Percentiles rank a stretch among this genome's conserved stretches.
phyloP scores from a whole-genome alignment of 2,113 vertebrate species.

The Climacteris rufus region DNA sequence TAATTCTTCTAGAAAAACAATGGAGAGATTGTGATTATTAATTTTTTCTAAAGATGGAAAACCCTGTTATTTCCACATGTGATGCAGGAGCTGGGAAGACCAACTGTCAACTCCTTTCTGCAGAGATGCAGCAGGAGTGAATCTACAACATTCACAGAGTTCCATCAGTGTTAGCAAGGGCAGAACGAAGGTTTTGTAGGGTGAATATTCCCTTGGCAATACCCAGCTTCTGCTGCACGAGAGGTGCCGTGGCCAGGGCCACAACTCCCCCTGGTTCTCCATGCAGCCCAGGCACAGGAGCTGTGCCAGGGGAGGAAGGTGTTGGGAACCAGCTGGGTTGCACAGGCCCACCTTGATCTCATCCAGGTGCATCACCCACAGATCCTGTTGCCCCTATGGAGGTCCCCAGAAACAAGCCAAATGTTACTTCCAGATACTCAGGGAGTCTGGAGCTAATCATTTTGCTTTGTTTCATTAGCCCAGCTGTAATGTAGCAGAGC shows the following conservation, averaged over 20 bases:
- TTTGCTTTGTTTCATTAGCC: slow-evolving; percentile 72
- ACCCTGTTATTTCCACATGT: background rate
- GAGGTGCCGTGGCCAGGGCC: background rate
- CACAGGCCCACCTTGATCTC: background rate
- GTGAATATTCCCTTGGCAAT: background rate
- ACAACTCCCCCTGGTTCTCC: accelerated
- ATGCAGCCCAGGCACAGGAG: background rate
- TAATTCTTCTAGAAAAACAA: background rate
- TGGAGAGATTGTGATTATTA: background rate
- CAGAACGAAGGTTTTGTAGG: background rate
- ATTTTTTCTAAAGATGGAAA: background rate
- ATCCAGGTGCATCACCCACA: background rate
- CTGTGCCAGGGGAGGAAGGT: accelerated
- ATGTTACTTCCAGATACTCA: background rate
- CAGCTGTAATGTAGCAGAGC: slow-evolving; percentile 69
- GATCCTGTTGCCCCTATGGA: background rate
- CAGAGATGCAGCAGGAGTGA: background rate
- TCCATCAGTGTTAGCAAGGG: background rate
- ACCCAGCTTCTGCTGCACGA: background rate
- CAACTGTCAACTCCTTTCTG: background rate
- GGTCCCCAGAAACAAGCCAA: background rate
- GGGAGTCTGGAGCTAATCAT: slow-evolving; percentile 49
- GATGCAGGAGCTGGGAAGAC: background rate
- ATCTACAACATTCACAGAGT: background rate
- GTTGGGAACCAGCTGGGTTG: accelerated